Evolutionary conservation across 2,888 invertebrate genomes (phyloP), one percentile per base, ranked within the genome.

Genomic region (Spicauda simplicius): DNA sequence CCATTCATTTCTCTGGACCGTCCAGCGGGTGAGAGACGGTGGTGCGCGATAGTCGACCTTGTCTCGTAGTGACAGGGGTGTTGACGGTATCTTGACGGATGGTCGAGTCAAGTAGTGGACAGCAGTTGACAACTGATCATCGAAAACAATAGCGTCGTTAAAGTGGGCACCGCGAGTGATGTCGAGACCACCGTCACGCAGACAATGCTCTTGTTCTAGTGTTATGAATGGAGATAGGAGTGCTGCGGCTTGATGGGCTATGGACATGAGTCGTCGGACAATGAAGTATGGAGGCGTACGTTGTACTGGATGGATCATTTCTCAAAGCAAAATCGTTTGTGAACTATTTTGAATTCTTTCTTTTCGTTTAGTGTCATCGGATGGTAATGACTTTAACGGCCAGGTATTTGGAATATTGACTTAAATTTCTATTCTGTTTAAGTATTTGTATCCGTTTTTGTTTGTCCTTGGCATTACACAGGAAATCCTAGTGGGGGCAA

Each of bases 141-240:
- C 74, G 83, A 76, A 89, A 88, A 92, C 92, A 92, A 92, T 92
- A 79, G 91, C 81, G 83, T 91, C 91, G 85, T 91, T 91, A 91
- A 85, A 86, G 83, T 86, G 87, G 86, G 85, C 87, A 85, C 78
- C 78, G 74, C 77, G 84, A 86, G 82, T 90, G 91, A 91, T 83
- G 86, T 73, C 74, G 74, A 78, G 91, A 91, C 92, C 92, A 91
- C 92, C 92, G 79, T 78, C 82, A 79, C 76, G 77, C 68, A 72
- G 74, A 83, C 83, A 84, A 82, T 78, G 73, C 73, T 68, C 70
- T 69, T 62, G 72, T 69, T 69, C 65, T 69, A 71, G 76, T 77
- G 74, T 82, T 82, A 83, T 81, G 79, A 78, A 75, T 77, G 72
- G 68, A 71, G 64, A 61, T 66, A 67, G 58, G 18, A 18, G 50